phyloP scores from a whole-genome alignment of 2,797 vertebrate genomes.

The Xerus rutilus region DNA sequence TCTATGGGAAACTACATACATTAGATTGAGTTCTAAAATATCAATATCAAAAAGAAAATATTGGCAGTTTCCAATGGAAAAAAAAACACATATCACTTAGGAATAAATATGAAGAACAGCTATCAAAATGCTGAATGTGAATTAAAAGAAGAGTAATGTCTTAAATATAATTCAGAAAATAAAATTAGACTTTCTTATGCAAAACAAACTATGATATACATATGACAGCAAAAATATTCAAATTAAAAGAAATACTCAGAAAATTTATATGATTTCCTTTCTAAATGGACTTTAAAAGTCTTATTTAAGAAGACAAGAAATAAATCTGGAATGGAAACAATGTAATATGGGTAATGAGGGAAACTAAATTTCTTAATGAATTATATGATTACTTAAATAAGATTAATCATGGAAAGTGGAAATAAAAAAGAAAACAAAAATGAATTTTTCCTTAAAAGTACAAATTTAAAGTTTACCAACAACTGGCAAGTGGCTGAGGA shows the following conservation, averaged over 20 bases:
- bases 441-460: neutral
- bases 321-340: neutral
- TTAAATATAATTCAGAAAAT: neutral
- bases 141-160: neutral
- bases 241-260: constrained; percentile 4
- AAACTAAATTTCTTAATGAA: neutral
- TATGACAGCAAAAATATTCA: neutral
- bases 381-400: neutral
- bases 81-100: neutral
- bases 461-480: neutral
- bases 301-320: neutral
- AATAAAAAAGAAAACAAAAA: too few species aligned
- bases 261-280: neutral
- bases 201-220: neutral
- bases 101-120: neutral
- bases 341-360: neutral
- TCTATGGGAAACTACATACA: fast-evolving
- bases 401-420: too few species aligned
- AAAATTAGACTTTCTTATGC: neutral
- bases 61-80: neutral
- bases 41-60: neutral
- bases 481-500: neutral
- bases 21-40: neutral
- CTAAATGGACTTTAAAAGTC: neutral
- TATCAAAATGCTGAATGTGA: neutral